Evolutionary conservation across 2,888 invertebrate species (phyloP).

Genomic region (Nomada ferruginata): DNA sequence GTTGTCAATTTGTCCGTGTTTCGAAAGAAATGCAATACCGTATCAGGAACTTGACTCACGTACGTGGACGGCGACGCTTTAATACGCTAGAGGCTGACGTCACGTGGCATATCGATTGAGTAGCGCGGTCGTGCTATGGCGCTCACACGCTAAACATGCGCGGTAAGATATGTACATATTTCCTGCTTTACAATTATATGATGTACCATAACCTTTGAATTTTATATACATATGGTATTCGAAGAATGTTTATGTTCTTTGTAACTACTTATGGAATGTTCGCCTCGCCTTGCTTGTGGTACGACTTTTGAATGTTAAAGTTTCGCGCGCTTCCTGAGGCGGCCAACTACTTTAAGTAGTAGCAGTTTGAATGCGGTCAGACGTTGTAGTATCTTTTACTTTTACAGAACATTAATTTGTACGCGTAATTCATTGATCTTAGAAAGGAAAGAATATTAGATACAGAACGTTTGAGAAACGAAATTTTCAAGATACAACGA

Average conservation of each 20-base stretch:
- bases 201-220: constrained; percentile 1
- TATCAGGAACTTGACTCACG: not conserved
- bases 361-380: not conserved
- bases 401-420: not conserved
- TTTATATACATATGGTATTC: not conserved
- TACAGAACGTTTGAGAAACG: no score
- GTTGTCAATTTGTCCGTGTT: constrained; percentile 3
- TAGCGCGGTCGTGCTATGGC: constrained; percentile 12
- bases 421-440: not conserved
- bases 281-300: not conserved
- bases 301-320: not conserved
- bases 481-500: not conserved
- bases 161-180: constrained; percentile 10
- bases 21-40: not conserved
- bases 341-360: constrained; percentile 1
- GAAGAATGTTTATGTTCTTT: not conserved
- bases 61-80: not conserved
- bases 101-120: constrained; percentile 74
- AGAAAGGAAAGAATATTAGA: not conserved
- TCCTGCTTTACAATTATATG: not conserved
- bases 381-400: not conserved
- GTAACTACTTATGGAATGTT: not conserved
- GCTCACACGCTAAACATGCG: constrained; percentile 37
- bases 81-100: constrained; percentile 66
- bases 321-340: not conserved